Evolutionary conservation across 2,797 vertebrate genomes (phyloP).

Genomic region (Aldrovandia affinis): DNA sequence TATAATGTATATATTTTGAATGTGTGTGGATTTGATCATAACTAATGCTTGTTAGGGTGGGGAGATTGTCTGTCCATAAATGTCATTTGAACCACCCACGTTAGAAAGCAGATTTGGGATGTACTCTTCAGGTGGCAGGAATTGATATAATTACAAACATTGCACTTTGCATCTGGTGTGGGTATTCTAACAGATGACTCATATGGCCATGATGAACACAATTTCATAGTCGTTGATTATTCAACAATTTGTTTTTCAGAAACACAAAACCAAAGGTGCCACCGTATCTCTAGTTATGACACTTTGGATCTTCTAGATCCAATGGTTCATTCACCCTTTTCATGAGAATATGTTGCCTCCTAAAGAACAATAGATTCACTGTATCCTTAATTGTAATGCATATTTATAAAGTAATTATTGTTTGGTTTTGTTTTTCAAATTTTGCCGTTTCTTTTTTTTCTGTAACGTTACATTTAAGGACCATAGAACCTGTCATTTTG

Average conservation of each 20-base stretch:
- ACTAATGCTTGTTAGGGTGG: background rate
- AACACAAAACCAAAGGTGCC: conserved; percentile 9
- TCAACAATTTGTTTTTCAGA: conserved; percentile 2
- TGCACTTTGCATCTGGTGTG: background rate
- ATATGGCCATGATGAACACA: background rate
- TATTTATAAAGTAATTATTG: background rate
- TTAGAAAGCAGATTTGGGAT: background rate
- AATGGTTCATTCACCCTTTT: background rate
- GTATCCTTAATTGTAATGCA: background rate
- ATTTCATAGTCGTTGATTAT: conserved; percentile 8
- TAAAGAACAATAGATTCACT: background rate
- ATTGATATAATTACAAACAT: background rate
- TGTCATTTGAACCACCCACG: background rate
- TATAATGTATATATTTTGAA: background rate
- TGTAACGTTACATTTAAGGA: background rate
- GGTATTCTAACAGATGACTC: conserved; percentile 23
- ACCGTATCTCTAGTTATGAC: background rate
- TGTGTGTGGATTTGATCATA: background rate
- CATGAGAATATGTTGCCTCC: background rate
- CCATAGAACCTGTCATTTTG: background rate
- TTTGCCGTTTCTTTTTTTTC: background rate
- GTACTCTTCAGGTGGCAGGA: background rate
- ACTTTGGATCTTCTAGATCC: background rate
- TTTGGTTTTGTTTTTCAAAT: background rate
- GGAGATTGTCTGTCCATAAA: background rate